These are phyloP conservation scores for Petrocephalus microphthalmus DNA, from an alignment of 2,113 vertebrate genomes.

Conservation along the genomic window DNA sequence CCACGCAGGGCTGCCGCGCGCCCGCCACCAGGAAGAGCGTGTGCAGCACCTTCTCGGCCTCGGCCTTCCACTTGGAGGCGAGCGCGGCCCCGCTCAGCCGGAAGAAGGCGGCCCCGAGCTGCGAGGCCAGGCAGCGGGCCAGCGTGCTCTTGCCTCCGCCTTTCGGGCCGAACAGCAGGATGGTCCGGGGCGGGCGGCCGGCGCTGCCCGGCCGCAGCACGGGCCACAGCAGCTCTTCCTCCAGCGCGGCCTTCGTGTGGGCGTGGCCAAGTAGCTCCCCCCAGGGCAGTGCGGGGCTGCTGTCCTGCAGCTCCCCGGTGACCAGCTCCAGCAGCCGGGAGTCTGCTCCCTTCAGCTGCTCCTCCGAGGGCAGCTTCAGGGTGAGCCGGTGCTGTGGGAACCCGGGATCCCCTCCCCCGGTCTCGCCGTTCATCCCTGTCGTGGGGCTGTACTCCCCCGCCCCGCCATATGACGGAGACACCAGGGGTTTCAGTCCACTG, in stretches of 20 bases:
- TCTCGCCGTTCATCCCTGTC: constrained; percentile 64
- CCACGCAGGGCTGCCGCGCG: constrained; percentile 72
- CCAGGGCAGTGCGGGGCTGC: constrained; percentile 79
- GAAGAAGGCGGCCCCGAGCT: constrained; percentile 81
- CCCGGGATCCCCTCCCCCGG: constrained; percentile 46
- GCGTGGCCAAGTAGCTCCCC: constrained; percentile 78
- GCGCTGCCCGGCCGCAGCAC: constrained; percentile 65
- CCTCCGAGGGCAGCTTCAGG: constrained; percentile 60
- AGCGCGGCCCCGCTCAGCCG: constrained; percentile 68
- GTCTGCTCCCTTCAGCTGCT: constrained; percentile 71
- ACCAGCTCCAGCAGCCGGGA: constrained; percentile 74
- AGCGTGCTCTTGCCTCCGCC: constrained; percentile 81
- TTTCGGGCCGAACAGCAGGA: constrained; percentile 87
- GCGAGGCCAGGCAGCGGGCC: constrained; percentile 79
- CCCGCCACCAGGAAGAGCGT: constrained; percentile 75
- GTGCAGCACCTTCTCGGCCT: constrained; percentile 80
- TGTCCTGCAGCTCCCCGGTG: constrained; percentile 77
- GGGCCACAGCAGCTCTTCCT: constrained; percentile 92
- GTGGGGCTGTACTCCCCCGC: constrained; percentile 74
- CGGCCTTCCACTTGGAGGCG: constrained; percentile 74
- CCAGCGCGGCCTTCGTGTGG: constrained; percentile 76
- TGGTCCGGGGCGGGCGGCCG: constrained; percentile 63
- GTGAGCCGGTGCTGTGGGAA: constrained; percentile 54
- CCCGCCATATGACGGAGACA: constrained; percentile 65
- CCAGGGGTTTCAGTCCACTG: constrained; percentile 64